phyloP scores from a whole-genome alignment of 2,797 vertebrate species.

The Falco columbarius region DNA sequence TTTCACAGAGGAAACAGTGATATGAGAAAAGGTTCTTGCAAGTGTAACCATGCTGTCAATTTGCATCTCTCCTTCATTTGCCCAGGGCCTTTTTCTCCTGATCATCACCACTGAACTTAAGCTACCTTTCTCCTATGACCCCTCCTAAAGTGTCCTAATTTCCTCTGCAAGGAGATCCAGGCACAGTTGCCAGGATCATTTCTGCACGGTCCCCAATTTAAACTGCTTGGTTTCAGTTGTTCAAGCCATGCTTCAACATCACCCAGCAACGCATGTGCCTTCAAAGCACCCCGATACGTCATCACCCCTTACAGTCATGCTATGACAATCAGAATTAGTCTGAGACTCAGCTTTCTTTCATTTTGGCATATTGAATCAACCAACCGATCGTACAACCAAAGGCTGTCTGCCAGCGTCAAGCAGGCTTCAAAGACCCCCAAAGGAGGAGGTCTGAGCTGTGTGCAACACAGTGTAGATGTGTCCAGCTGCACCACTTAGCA shows the following conservation, averaged over 20 bases:
- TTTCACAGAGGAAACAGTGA: neutral
- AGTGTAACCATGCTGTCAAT: neutral
- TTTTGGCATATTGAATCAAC: neutral
- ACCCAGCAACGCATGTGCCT: neutral
- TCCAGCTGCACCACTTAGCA: neutral
- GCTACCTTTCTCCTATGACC: neutral
- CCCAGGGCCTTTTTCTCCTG: neutral
- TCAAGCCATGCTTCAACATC: neutral
- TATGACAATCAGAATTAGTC: neutral
- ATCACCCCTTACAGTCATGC: neutral
- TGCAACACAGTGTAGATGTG: rapidly evolving
- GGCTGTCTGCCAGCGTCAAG: neutral
- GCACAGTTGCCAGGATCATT: neutral
- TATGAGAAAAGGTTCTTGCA: neutral
- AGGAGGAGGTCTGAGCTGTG: too few relatives aligned
- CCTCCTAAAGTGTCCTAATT: neutral
- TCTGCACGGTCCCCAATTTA: neutral
- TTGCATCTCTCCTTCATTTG: neutral
- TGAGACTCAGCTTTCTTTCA: neutral
- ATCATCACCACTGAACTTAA: neutral
- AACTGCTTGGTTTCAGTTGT: neutral
- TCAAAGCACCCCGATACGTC: rapidly evolving
- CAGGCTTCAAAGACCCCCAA: neutral
- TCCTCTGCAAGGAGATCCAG: neutral
- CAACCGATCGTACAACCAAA: neutral